Evolutionary conservation across 2,888 invertebrate genomes (phyloP).

Genomic region (Rhogogaster chlorosoma): DNA sequence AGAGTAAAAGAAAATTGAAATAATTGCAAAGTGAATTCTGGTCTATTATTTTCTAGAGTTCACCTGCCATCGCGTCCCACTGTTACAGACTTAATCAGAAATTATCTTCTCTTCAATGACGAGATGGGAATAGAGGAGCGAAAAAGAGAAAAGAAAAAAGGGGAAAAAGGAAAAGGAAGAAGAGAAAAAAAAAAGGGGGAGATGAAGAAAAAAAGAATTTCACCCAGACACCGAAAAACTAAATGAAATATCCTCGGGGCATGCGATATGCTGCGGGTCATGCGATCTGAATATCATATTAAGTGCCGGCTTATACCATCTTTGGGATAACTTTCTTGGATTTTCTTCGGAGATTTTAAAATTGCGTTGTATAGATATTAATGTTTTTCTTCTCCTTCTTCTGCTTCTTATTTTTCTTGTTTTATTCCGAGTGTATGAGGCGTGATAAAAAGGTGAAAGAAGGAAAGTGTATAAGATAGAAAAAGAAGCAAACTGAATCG

Average conservation of each 20-base stretch:
- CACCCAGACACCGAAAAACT: constrained; percentile 38
- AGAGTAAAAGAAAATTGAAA: too few species aligned
- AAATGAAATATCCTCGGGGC: constrained; percentile 46
- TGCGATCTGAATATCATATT: constrained; percentile 51
- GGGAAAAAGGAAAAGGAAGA: neutral
- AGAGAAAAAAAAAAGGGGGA: neutral
- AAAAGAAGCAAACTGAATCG: neutral
- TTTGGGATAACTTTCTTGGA: constrained; percentile 8
- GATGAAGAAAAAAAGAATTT: neutral
- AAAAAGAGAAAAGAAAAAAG: neutral
- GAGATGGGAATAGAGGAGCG: neutral
- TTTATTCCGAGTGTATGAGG: neutral
- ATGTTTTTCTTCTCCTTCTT: neutral
- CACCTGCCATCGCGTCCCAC: neutral
- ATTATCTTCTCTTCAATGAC: constrained; percentile 30
- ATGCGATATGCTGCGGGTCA: constrained; percentile 43
- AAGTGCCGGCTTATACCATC: neutral
- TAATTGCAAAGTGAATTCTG: neutral
- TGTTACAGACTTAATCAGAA: neutral
- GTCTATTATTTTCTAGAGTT: neutral
- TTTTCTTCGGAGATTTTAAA: neutral
- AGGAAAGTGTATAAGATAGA: neutral
- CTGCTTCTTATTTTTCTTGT: neutral
- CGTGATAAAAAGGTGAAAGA: neutral
- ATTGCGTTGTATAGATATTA: neutral